Evolutionary conservation across 2,888 invertebrate genomes (phyloP).

Genomic region (Caenorhabditis macrosperma): DNA sequence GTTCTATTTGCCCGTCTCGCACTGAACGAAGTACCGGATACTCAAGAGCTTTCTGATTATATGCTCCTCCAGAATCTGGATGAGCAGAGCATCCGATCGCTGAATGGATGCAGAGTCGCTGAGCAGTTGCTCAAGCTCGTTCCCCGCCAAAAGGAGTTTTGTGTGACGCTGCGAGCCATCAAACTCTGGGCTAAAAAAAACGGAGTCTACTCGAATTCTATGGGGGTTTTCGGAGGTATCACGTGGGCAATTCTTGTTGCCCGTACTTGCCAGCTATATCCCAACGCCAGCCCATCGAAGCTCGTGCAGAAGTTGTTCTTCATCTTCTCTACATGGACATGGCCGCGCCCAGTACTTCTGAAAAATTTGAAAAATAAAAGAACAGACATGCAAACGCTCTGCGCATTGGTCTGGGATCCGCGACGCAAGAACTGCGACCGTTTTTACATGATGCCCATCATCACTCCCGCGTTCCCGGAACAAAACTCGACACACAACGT

Average conservation of each 20-base stretch:
- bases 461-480: constrained; percentile 99
- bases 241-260: constrained; percentile 99
- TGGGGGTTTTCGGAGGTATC: constrained; percentile 95
- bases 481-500: constrained; percentile 99
- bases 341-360: constrained; percentile 97
- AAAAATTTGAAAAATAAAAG: constrained; percentile 86
- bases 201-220: constrained; percentile 95
- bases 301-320: constrained; percentile 98
- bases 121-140: constrained; percentile 97
- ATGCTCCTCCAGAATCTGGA: constrained; percentile 93
- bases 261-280: constrained; percentile 96
- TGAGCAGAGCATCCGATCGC: constrained; percentile 88
- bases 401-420: constrained; percentile 90
- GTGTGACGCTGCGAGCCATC: constrained; percentile 92
- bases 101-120: constrained; percentile 90
- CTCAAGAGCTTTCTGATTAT: constrained; percentile 91
- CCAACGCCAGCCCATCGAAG: constrained; percentile 94
- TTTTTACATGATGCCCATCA: constrained; percentile 97
- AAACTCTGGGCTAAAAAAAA: constrained; percentile 84
- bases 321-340: constrained; percentile 95
- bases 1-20: constrained; percentile 95
- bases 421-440: constrained; percentile 81
- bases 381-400: constrained; percentile 84
- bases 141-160: constrained; percentile 94
- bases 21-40: constrained; percentile 88